phyloP scores from a whole-genome alignment of 2,888 invertebrate genomes.

The Pristionchus entomophagus region DNA sequence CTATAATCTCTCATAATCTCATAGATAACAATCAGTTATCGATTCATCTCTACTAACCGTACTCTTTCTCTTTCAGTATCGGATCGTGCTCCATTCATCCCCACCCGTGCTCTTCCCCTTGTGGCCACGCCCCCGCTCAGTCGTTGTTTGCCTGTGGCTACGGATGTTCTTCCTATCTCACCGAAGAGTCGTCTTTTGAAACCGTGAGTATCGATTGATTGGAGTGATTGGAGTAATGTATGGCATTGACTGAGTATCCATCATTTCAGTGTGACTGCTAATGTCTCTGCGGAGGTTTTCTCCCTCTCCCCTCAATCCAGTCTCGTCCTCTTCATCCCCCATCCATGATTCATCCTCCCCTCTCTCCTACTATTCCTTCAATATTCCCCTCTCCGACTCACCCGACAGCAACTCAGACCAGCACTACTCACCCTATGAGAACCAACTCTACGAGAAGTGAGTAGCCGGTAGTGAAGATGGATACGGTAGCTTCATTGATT shows the following conservation, averaged over 20 bases:
- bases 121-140: slow-evolving; percentile 3
- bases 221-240: no score
- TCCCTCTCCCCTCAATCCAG: background rate
- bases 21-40: background rate
- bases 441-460: background rate
- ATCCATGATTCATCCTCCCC: background rate
- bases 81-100: slow-evolving; percentile 38
- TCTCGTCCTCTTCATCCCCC: slow-evolving; percentile 16
- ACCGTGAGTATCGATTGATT: slow-evolving; percentile 23
- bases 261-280: slow-evolving; percentile 23
- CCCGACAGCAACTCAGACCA: slow-evolving; percentile 11
- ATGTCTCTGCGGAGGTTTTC: background rate
- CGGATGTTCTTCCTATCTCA: slow-evolving; percentile 20
- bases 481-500: no score
- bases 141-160: slow-evolving; percentile 33
- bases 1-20: background rate
- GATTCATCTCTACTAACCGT: background rate
- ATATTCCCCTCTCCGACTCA: slow-evolving; percentile 21
- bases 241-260: background rate
- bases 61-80: slow-evolving; percentile 16
- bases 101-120: slow-evolving; percentile 42
- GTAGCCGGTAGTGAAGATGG: no score
- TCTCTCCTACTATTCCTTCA: slow-evolving; percentile 12
- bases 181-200: slow-evolving; percentile 42
- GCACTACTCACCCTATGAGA: background rate